Percentiles rank a stretch among this genome's conserved stretches.
These are phyloP conservation scores for Blastomussa wellsi DNA, from an alignment of 92 coral and sea anemone species.

Conservation along the genomic window DNA sequence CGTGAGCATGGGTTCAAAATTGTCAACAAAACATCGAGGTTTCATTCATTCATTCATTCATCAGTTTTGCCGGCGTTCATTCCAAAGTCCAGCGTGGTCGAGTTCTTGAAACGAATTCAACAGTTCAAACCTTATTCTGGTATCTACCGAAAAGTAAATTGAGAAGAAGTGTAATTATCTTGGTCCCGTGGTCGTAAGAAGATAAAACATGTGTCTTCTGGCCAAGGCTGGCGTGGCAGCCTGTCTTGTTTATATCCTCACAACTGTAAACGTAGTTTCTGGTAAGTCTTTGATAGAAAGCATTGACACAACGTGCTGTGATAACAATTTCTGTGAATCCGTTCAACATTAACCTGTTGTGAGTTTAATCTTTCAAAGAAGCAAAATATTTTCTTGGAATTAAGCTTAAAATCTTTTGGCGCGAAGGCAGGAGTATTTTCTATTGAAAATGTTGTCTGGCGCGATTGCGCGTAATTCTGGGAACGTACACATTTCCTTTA, in stretches of 20 bases:
- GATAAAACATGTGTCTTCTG: slow-evolving; percentile 8
- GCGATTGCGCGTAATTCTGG: neutral
- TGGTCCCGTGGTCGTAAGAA: neutral
- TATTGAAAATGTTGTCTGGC: neutral
- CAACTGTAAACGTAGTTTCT: neutral
- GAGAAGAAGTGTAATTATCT: neutral
- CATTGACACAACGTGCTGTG: slow-evolving; percentile 17
- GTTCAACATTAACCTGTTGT: neutral
- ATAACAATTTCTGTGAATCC: neutral
- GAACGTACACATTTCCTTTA: neutral
- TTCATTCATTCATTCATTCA: slow-evolving; percentile 32
- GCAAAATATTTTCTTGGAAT: neutral
- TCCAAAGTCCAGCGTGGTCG: slow-evolving; percentile 21
- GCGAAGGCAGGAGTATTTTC: neutral
- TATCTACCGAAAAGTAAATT: neutral
- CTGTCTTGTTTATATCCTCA: neutral
- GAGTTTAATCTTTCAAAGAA: neutral
- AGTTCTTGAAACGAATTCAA: neutral
- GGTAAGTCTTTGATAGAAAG: slow-evolving; percentile 15
- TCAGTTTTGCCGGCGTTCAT: slow-evolving; percentile 22
- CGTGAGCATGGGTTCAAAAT: slow-evolving; percentile 26
- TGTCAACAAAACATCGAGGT: slow-evolving; percentile 22
- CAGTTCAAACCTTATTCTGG: neutral
- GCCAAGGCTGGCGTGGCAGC: slow-evolving; percentile 21
- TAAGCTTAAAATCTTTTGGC: neutral